Conservation (phyloP, 2,797 vertebrate species). For the Xerus rutilus region DNA sequence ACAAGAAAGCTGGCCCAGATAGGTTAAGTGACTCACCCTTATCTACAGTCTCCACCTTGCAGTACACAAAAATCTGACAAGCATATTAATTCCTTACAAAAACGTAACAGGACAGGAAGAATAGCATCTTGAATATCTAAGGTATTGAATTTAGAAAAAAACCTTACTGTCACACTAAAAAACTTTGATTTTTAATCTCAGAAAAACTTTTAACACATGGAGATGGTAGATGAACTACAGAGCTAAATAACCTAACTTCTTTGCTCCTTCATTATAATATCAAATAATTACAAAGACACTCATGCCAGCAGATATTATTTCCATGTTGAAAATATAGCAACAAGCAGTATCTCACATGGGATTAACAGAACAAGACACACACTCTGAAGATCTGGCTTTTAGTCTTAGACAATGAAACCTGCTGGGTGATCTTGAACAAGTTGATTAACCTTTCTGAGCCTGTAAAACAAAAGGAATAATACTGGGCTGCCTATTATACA, state of each 20-base stretch:
- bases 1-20: constrained; percentile 44
- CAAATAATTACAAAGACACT: constrained; percentile 38
- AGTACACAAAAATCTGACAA: constrained; percentile 69
- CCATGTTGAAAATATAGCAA: constrained; percentile 17
- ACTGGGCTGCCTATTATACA: background rate
- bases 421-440: background rate
- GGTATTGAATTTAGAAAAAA: constrained; percentile 10
- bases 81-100: constrained; percentile 73
- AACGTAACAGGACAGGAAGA: constrained; percentile 54
- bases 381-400: background rate
- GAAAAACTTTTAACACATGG: background rate
- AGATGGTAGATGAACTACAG: background rate
- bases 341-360: background rate
- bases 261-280: constrained; percentile 24
- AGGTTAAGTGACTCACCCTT: constrained; percentile 71
- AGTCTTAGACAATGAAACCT: background rate
- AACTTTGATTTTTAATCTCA: constrained; percentile 21
- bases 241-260: background rate
- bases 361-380: background rate
- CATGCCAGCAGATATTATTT: background rate
- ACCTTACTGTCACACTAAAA: background rate
- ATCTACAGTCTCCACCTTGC: constrained; percentile 69
- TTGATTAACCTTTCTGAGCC: background rate
- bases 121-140: constrained; percentile 62
- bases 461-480: background rate